Evolutionary conservation across 2,797 vertebrate genomes (phyloP).

Genomic region (Macropodus opercularis): DNA sequence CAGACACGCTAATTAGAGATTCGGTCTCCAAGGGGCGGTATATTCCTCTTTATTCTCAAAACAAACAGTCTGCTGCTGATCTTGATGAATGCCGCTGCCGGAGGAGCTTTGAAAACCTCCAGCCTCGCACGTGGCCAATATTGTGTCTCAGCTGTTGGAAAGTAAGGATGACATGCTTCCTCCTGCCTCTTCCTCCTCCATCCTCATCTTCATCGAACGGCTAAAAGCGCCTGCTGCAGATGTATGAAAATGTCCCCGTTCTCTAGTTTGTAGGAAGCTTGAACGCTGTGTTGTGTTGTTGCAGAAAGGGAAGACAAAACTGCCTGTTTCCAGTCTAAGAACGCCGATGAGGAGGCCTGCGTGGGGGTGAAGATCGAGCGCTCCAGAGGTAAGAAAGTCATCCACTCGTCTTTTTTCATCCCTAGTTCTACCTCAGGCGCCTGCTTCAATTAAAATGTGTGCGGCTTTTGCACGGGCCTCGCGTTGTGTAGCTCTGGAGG

Average conservation of each 20-base stretch:
- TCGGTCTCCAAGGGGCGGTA: constrained; percentile 41
- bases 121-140: not conserved
- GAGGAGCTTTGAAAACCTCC: not conserved
- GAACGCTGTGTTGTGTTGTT: constrained; percentile 50
- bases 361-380: constrained; percentile 80
- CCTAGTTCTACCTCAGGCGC: not conserved
- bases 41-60: constrained; percentile 52
- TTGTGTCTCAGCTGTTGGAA: not conserved
- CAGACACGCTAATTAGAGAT: constrained; percentile 69
- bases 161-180: not conserved
- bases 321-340: constrained; percentile 70
- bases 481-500: not conserved
- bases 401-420: not conserved
- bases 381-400: constrained; percentile 63
- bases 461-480: not conserved
- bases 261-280: not conserved
- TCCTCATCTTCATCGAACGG: constrained; percentile 30
- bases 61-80: constrained; percentile 49
- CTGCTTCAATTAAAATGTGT: not conserved
- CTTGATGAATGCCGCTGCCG: constrained; percentile 20
- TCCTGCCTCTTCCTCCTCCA: constrained; percentile 5
- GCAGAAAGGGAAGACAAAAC: constrained; percentile 72
- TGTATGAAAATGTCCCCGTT: constrained; percentile 4
- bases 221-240: constrained; percentile 17
- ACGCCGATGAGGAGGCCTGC: constrained; percentile 71